A percentile compares a stretch with the other conserved stretches of the same genome.
These are phyloP conservation scores for Lochmaea crataegi DNA, from an alignment of 2,888 invertebrate species.

Conservation along the genomic window DNA sequence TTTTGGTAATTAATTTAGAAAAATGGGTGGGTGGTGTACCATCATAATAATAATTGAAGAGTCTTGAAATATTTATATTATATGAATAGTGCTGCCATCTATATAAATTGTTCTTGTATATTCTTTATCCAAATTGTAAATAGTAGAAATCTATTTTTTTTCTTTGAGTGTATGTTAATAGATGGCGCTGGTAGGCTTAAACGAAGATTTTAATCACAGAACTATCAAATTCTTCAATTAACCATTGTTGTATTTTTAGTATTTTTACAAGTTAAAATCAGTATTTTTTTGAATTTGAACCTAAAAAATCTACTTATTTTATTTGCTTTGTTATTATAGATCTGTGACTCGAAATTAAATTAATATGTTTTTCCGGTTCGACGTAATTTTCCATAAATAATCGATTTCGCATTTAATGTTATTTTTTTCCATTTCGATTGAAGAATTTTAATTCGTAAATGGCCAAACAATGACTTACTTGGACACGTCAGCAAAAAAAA, in stretches of 20 bases:
- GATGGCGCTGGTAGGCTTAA: background rate
- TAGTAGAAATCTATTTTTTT: background rate
- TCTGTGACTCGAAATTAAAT: background rate
- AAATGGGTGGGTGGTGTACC: conserved; percentile 11
- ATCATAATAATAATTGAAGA: background rate
- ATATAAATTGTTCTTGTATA: background rate
- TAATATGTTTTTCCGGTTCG: background rate
- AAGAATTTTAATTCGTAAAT: background rate
- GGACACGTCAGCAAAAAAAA: background rate
- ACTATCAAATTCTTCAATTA: too few species aligned
- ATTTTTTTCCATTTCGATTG: background rate
- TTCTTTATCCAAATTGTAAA: background rate
- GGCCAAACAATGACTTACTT: background rate
- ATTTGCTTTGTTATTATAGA: background rate
- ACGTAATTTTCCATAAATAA: background rate
- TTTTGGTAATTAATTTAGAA: conserved; percentile 1
- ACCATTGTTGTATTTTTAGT: too few species aligned
- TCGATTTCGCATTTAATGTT: background rate
- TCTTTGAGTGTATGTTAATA: background rate
- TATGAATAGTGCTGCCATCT: background rate
- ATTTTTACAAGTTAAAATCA: background rate
- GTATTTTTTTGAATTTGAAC: background rate
- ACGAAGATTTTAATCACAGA: background rate
- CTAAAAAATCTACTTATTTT: background rate
- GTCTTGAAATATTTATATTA: background rate